These are phyloP conservation scores for Drosophila macrospina DNA, from an alignment of 2,888 invertebrate genomes.

Conservation along the genomic window DNA sequence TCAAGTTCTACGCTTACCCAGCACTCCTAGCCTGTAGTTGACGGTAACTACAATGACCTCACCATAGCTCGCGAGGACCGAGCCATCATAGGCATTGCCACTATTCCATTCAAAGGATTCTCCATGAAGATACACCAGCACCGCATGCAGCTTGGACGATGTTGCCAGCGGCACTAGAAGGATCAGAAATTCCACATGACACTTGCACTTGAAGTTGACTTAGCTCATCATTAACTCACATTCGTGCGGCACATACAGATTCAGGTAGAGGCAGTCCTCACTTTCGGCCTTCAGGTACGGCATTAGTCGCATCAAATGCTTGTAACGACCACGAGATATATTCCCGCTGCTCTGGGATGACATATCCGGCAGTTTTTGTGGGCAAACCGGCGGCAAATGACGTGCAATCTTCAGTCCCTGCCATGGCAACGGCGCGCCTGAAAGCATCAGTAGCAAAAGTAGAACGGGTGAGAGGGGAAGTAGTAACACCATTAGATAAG, in stretches of 20 bases:
- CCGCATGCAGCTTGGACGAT: constrained; percentile 88
- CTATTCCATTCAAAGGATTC: constrained; percentile 99
- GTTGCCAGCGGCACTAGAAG: constrained; percentile 74
- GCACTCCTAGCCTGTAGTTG: constrained; percentile 92
- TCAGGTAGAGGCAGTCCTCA: constrained; percentile 96
- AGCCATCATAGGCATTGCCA: constrained; percentile 98
- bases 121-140: constrained; percentile 96
- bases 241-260: constrained; percentile 94
- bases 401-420: constrained; percentile 89
- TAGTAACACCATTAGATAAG: constrained; percentile 40
- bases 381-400: constrained; percentile 93
- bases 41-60: constrained; percentile 94
- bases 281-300: constrained; percentile 90
- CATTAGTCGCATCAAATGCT: constrained; percentile 90
- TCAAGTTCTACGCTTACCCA: constrained; percentile 87
- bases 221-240: constrained; percentile 87
- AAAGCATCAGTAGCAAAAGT: neutral
- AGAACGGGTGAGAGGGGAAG: neutral
- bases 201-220: neutral
- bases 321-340: constrained; percentile 89
- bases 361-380: constrained; percentile 91
- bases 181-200: neutral
- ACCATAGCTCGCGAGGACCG: constrained; percentile 96
- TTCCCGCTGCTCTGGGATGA: constrained; percentile 87
- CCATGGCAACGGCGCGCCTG: constrained; percentile 93